Evolutionary conservation across 2,797 vertebrate species (phyloP).

Genomic region (Picus viridis): DNA sequence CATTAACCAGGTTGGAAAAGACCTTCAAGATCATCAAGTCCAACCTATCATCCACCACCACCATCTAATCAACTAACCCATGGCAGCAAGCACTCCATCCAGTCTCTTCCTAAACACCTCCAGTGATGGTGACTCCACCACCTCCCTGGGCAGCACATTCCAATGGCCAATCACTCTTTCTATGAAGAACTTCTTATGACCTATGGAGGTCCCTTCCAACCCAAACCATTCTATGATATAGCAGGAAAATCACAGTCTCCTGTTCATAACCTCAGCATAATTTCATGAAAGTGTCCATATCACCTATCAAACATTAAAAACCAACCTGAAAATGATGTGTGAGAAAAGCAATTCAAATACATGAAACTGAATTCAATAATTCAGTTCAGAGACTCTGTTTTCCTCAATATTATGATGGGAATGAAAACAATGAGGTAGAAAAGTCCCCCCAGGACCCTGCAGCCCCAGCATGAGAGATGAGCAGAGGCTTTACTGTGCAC

Average conservation of each 20-base stretch:
- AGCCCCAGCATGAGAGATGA: fast-evolving
- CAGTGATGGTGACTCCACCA: no score
- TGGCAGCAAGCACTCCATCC: no score
- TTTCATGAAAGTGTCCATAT: not conserved
- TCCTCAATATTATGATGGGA: not conserved
- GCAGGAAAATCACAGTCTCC: not conserved
- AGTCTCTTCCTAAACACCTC: no score
- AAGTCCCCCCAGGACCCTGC: not conserved
- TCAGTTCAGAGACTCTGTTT: not conserved
- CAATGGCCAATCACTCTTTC: no score
- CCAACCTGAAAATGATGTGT: fast-evolving
- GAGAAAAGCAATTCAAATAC: not conserved
- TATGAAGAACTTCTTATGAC: no score
- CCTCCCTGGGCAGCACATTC: no score
- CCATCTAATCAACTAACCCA: no score
- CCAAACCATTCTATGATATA: not conserved
- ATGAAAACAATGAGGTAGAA: not conserved
- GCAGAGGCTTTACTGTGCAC: no score
- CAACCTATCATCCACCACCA: no score
- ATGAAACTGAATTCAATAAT: not conserved
- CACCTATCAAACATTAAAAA: not conserved
- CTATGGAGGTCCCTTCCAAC: no score
- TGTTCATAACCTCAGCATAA: not conserved
- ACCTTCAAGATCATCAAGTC: no score
- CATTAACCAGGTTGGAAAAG: no score